phyloP scores from a whole-genome alignment of 2,113 vertebrate genomes.

The Spermophilus dauricus region DNA sequence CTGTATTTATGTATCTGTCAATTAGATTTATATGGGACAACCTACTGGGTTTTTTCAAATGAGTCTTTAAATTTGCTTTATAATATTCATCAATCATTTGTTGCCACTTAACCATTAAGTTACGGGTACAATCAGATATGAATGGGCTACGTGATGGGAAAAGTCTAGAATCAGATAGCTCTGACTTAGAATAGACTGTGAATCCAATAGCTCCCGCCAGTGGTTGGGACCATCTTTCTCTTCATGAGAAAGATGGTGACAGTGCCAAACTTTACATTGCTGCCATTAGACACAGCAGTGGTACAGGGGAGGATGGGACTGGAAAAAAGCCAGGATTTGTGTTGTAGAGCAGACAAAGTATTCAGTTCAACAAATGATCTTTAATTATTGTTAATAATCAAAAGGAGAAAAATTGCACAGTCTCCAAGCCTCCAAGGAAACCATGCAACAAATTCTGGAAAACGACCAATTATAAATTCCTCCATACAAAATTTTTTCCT shows the following conservation, averaged over 20 bases:
- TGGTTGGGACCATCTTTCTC: neutral
- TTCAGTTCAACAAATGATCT: neutral
- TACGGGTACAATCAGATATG: neutral
- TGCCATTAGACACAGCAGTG: neutral
- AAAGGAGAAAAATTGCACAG: constrained; percentile 2
- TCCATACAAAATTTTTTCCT: neutral
- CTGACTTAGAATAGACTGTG: neutral
- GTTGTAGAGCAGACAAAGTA: neutral
- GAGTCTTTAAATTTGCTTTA: constrained; percentile 68
- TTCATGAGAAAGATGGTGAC: neutral
- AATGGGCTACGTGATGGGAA: neutral
- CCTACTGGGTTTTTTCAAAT: constrained; percentile 40
- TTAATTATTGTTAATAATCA: constrained; percentile 27
- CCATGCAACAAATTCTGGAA: constrained; percentile 8
- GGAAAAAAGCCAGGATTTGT: neutral
- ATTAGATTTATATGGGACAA: constrained; percentile 37
- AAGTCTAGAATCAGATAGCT: neutral
- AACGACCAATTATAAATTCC: neutral
- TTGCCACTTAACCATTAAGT: neutral
- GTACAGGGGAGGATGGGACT: neutral
- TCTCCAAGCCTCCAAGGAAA: neutral
- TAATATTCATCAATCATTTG: constrained; percentile 56
- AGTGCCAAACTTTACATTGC: neutral
- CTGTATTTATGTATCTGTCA: constrained; percentile 41
- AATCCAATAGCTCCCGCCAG: neutral